A percentile compares a stretch with the other conserved stretches of the same genome.
These are phyloP conservation scores for Halocaridina rubra DNA, from an alignment of 2,888 invertebrate genomes.

Conservation along the genomic window DNA sequence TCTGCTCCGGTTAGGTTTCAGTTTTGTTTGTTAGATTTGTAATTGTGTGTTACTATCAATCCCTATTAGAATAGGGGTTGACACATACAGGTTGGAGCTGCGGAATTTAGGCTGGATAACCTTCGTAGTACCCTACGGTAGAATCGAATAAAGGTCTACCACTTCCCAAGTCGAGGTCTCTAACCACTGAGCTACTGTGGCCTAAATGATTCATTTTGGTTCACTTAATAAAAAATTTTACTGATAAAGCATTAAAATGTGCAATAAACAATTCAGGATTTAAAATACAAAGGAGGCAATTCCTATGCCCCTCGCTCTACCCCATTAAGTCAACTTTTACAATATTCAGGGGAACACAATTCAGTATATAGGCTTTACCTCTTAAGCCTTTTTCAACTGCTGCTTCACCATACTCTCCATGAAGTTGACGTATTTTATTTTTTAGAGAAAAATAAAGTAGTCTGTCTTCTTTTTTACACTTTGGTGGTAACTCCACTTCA, in stretches of 20 bases:
- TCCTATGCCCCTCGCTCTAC: neutral
- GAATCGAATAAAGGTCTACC: too few relatives aligned
- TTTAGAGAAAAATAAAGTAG: neutral
- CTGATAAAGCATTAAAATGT: neutral
- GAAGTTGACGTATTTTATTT: neutral
- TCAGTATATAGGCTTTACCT: neutral
- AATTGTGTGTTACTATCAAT: too few relatives aligned
- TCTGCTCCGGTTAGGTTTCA: too few relatives aligned
- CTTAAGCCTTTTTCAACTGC: conserved; percentile 12
- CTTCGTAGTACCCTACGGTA: too few relatives aligned
- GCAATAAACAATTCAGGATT: neutral
- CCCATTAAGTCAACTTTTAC: neutral
- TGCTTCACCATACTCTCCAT: conserved; percentile 35
- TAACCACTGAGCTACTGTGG: too few relatives aligned
- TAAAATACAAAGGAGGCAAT: neutral
- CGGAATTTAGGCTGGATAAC: too few relatives aligned
- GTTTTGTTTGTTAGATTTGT: too few relatives aligned
- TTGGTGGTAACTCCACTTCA: neutral
- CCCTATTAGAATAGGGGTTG: too few relatives aligned
- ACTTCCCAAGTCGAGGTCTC: too few relatives aligned
- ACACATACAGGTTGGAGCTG: too few relatives aligned
- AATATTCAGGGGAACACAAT: neutral
- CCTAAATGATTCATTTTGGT: too few relatives aligned
- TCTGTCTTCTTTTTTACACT: neutral
- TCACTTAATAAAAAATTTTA: neutral